Base-by-base conservation (phyloP, 2,888 invertebrate genomes). In the Drosophila formosana region DNA sequence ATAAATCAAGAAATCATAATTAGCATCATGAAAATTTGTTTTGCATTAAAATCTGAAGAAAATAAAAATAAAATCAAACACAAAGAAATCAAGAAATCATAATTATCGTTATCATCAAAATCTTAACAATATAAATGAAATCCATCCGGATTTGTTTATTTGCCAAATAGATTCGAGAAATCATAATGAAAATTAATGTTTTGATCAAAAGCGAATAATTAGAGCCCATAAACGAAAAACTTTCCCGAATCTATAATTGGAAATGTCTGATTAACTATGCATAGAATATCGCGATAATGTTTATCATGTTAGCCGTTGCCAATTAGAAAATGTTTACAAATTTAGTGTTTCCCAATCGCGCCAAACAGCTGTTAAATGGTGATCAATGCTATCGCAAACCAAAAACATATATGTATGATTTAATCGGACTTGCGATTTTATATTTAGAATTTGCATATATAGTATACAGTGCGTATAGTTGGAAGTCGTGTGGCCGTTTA, bases 401-500 rank as follows among this genome's bases (percentile, higher is more conserved):
- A 9, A 25, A 9, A 43, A 11, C 2, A 3, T 8, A 46, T n/a
- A 49, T 13, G 28, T 49, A 23, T 43, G 25, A 37, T 3, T 41
- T 28, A 18, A n/a, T 37, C 51, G 7, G 3, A n/a, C 11, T n/a
- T 46, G 0, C 1, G 13, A 32, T 6, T 18, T 4, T 3, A 13
- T 58, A 8, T 28, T 49, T 50, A 30, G 0, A 39, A 34, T 18
- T 3, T 28, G 46, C 13, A 34, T 18, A 23, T 56, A 13, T 25
- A 8, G 28, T 34, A 52, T n/a, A 30, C 4, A 9, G 34, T 11
- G 11, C 30, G 7, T 7, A 30, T 30, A 8, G 30, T 30, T 8
- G 8, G 30, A 30, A 25, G 72, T 66, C 67, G 67, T 61, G 52
- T 23, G 34, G 30, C 32, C 26, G n/a, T 8, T 26, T 45, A 58